Conservation (phyloP, 2,113 vertebrate species). For the Drymodes brunneopygia region DNA sequence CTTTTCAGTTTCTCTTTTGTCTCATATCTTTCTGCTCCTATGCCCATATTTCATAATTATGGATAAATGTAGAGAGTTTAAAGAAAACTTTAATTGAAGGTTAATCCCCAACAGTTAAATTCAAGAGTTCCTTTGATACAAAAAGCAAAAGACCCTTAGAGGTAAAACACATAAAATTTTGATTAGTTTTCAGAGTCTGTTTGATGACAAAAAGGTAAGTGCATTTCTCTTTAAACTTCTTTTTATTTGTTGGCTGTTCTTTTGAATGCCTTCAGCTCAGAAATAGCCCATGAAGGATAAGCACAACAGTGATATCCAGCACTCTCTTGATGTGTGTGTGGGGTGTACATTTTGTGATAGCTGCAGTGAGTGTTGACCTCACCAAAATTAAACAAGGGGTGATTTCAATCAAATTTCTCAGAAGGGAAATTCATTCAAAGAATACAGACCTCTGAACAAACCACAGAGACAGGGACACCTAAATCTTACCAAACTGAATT, state of each 20-base stretch:
- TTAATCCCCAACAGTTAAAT: background rate
- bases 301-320: background rate
- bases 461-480: background rate
- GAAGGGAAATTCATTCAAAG: background rate
- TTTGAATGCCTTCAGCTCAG: background rate
- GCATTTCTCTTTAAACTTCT: background rate
- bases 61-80: background rate
- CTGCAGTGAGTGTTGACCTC: background rate
- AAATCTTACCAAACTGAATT: background rate
- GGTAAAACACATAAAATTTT: background rate
- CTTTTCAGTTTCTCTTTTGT: background rate
- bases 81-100: constrained; percentile 24
- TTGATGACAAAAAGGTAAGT: background rate
- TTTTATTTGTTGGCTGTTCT: background rate
- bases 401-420: background rate
- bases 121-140: background rate
- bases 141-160: background rate
- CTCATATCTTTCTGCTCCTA: background rate
- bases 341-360: background rate
- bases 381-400: background rate
- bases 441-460: background rate
- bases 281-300: background rate
- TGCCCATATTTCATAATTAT: background rate
- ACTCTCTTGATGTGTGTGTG: background rate
- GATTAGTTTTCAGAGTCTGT: background rate